Conservation (phyloP, 2,888 invertebrate species). For the Pyrocoelia pectoralis region DNA sequence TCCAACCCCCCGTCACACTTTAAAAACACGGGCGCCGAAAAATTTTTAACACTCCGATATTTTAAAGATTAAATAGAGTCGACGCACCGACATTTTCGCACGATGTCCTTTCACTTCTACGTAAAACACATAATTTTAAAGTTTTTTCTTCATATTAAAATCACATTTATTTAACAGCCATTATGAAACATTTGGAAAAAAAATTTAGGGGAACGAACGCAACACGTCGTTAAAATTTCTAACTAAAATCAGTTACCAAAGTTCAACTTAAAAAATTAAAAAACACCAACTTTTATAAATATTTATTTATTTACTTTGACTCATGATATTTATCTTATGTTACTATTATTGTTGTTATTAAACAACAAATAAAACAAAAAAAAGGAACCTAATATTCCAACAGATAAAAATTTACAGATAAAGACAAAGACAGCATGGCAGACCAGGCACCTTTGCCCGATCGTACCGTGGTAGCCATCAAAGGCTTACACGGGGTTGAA, state of each 20-base stretch:
- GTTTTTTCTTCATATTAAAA: conserved; percentile 48
- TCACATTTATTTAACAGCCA: conserved; percentile 56
- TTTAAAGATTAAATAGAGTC: conserved; percentile 28
- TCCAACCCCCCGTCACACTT: conserved; percentile 44
- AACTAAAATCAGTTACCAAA: neutral
- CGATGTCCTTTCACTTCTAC: neutral
- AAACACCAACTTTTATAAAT: no score
- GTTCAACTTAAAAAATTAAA: neutral
- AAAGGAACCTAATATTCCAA: no score
- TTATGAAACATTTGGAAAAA: conserved; percentile 43
- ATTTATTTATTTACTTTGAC: no score
- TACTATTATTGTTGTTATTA: no score
- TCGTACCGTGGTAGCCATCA: no score
- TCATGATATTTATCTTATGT: no score
- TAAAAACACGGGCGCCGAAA: conserved; percentile 9
- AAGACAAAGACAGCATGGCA: no score
- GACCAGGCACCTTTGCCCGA: no score
- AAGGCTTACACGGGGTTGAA: no score
- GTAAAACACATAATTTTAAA: neutral
- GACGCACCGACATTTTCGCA: neutral
- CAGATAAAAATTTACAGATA: no score
- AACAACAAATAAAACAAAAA: no score
- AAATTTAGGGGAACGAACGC: conserved; percentile 19
- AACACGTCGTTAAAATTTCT: conserved; percentile 8
- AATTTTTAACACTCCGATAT: conserved; percentile 32